A percentile compares a stretch with the other conserved stretches of the same genome.
These are phyloP conservation scores for Seira sanloemensis DNA, from an alignment of 2,888 invertebrate species.

Conservation along the genomic window DNA sequence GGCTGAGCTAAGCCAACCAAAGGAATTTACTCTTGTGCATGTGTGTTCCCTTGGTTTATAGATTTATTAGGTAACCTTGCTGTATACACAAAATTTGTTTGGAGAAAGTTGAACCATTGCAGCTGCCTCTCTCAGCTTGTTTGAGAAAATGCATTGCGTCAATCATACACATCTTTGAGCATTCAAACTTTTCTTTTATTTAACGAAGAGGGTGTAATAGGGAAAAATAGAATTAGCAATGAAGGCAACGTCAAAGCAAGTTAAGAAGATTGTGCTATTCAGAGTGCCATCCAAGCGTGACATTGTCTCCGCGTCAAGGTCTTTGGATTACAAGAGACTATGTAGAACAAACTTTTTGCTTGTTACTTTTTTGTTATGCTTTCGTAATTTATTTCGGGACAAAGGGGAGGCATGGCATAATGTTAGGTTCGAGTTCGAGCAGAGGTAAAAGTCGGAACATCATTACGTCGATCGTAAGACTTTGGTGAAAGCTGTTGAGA, in stretches of 20 bases:
- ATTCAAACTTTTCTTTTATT: background rate
- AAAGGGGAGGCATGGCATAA: background rate
- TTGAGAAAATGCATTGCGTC: background rate
- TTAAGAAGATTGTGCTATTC: background rate
- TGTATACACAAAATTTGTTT: background rate
- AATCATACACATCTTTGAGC: background rate
- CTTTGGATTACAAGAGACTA: background rate
- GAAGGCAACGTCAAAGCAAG: constrained; percentile 25
- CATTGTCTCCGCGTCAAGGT: constrained; percentile 2
- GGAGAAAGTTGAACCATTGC: background rate
- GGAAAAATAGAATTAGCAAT: background rate
- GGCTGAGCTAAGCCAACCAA: background rate
- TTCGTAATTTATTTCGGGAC: background rate
- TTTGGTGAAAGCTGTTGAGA: background rate
- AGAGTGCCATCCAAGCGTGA: constrained; percentile 25
- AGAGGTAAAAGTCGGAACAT: background rate
- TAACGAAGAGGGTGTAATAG: background rate
- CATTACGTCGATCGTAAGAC: background rate
- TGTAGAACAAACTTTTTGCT: background rate
- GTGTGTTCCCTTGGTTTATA: background rate
- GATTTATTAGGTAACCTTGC: background rate
- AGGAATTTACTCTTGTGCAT: too few relatives aligned
- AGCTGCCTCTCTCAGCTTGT: background rate
- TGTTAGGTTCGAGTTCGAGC: background rate
- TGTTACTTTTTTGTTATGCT: background rate